Percentiles rank a stretch among this genome's conserved stretches.
Evolutionary conservation across 2,888 invertebrate genomes (phyloP).

Genomic region (Papilio gigon): DNA sequence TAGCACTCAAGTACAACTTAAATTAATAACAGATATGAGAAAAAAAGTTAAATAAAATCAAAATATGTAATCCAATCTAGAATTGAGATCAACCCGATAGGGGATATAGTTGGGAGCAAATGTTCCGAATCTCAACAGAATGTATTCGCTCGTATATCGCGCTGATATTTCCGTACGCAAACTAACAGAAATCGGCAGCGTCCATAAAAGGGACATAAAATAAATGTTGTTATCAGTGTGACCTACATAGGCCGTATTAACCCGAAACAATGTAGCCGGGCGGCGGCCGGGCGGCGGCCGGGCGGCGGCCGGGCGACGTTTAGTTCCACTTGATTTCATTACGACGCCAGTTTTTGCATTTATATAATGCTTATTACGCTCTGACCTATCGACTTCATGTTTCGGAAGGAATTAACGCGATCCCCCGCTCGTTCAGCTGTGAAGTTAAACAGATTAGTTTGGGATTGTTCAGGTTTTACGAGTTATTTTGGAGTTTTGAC

Average conservation of each 20-base stretch:
- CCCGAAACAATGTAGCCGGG: constrained; percentile 52
- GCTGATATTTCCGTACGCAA: constrained; percentile 29
- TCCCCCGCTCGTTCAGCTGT: not conserved
- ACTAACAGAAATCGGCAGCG: constrained; percentile 38
- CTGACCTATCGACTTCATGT: constrained; percentile 22
- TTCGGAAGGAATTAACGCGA: constrained; percentile 17
- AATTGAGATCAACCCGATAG: not conserved
- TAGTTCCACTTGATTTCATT: constrained; percentile 42
- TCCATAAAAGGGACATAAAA: constrained; percentile 47
- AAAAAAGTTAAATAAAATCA: not conserved
- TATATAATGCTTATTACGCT: constrained; percentile 22
- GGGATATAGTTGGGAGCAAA: constrained; percentile 7
- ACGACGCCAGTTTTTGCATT: constrained; percentile 35
- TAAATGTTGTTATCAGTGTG: constrained; percentile 58
- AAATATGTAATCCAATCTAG: not conserved
- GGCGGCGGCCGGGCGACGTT: constrained; percentile 41
- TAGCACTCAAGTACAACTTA: no score
- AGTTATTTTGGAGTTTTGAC: not conserved
- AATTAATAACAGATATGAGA: not conserved
- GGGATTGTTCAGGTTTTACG: not conserved
- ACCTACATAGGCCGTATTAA: constrained; percentile 57
- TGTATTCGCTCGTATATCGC: constrained; percentile 4
- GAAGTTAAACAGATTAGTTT: constrained; percentile 13
- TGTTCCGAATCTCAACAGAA: not conserved
- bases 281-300: not conserved